These are phyloP conservation scores for Pheosia gnoma DNA, from an alignment of 2,888 invertebrate genomes.

Conservation along the genomic window DNA sequence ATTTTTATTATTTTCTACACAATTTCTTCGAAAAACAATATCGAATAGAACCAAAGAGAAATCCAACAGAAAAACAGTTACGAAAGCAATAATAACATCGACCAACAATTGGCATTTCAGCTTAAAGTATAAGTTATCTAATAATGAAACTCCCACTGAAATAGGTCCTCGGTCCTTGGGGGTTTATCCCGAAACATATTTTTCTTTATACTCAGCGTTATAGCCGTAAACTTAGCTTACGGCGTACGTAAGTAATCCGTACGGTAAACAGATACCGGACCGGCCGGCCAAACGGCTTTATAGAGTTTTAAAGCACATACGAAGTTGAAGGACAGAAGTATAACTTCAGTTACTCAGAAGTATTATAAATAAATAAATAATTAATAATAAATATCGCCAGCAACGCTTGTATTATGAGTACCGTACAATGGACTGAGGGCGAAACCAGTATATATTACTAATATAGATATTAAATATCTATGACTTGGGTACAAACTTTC, in stretches of 20 bases:
- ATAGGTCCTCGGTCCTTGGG: conserved; percentile 21
- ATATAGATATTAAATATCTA: too few relatives aligned
- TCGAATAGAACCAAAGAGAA: neutral
- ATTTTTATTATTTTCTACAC: too few relatives aligned
- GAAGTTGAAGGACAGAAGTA: conserved; percentile 20
- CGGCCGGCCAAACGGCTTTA: conserved; percentile 20
- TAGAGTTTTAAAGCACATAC: conserved; percentile 10
- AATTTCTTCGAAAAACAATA: too few relatives aligned
- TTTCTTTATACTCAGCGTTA: conserved; percentile 30
- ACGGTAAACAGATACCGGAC: conserved; percentile 36
- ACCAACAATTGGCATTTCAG: neutral
- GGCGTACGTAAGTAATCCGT: conserved; percentile 31
- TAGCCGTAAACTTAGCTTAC: conserved; percentile 39
- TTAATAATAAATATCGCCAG: too few relatives aligned
- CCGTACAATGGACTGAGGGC: too few relatives aligned
- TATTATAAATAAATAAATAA: too few relatives aligned
- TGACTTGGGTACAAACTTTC: too few relatives aligned
- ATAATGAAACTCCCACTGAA: conserved; percentile 28
- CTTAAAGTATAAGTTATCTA: conserved; percentile 15
- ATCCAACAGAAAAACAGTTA: neutral
- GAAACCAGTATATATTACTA: too few relatives aligned
- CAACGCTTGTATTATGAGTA: too few relatives aligned
- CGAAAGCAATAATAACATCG: neutral
- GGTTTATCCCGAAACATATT: conserved; percentile 35
- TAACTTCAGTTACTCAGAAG: neutral